phyloP scores from a whole-genome alignment of 53 echinoderm and acorn worm genomes.

The Luidia sarsii region DNA sequence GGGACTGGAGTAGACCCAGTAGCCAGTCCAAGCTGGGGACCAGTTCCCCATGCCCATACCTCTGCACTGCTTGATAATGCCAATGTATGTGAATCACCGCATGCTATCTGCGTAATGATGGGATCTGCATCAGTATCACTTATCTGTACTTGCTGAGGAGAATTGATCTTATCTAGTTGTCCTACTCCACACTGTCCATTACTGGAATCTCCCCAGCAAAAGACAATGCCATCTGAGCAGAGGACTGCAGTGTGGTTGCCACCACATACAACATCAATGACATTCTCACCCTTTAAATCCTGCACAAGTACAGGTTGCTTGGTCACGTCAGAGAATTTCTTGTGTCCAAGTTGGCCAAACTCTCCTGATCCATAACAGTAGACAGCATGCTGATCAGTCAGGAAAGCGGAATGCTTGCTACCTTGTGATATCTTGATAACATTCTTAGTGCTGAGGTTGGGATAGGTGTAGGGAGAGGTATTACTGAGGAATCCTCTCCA shows the following conservation, averaged over 20 bases:
- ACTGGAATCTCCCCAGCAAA: constrained; percentile 96
- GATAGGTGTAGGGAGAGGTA: constrained; percentile 69
- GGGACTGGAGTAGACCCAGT: constrained; percentile 77
- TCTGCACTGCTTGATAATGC: constrained; percentile 81
- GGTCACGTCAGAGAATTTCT: constrained; percentile 91
- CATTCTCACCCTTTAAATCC: constrained; percentile 91
- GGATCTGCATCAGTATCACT: constrained; percentile 85
- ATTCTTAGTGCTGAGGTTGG: constrained; percentile 79
- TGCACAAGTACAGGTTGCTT: constrained; percentile 90
- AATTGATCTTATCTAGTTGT: constrained; percentile 68
- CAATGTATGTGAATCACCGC: constrained; percentile 92
- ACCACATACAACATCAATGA: constrained; percentile 95
- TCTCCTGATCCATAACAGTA: constrained; percentile 87
- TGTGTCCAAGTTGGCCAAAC: constrained; percentile 90
- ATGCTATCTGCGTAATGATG: constrained; percentile 83
- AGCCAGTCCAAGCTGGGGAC: constrained; percentile 90
- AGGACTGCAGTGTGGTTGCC: constrained; percentile 91
- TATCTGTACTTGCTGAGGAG: constrained; percentile 84
- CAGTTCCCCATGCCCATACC: constrained; percentile 97
- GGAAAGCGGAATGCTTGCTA: constrained; percentile 87
- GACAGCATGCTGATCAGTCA: constrained; percentile 84
- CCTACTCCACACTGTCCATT: constrained; percentile 89
- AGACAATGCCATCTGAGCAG: constrained; percentile 95
- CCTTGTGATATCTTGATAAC: constrained; percentile 93
- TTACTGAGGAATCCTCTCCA: constrained; percentile 98